Evolutionary conservation across 2,888 invertebrate species (phyloP), one percentile per base, ranked within the genome.

Genomic region (Coenonympha arcania): DNA sequence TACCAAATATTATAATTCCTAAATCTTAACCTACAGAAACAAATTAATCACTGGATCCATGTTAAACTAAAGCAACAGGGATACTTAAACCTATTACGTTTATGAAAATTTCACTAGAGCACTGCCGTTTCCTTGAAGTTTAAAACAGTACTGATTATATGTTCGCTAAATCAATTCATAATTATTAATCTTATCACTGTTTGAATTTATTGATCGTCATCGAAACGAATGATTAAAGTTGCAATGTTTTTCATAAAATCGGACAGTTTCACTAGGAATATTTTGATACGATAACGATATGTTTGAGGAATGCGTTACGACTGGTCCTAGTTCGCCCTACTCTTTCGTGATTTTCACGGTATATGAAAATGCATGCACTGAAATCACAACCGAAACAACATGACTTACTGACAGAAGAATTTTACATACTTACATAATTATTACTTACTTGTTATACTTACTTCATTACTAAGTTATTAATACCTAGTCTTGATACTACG

Each of bases 111-210:
- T 18, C 48, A 50, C 52, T 36, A 50, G 30, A 15, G 31, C 57
- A 54, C 57, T 52, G 26, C 22, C 20, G 64, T 62, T 55, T 60
- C 63, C 28, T 31, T 41, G 16, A 31, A 44, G 40, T 22, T 44
- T 39, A 50, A 62, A 62, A 70, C 62, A 63, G 57, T 59, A 80
- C 80, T 80, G 69, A 55, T 66, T 64, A 56, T 60, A 64, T 63
- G 59, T 64, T 66, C 58, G 60, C 64, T 65, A 61, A 66, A 65
- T 65, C 66, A 68, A 63, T 64, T 60, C 63, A 63, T 64, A 64
- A 61, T 66, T 64, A 68, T 69, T 60, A 64, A 63, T 64, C 63
- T 79, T 79, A 82, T 82, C 81, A 60, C 54, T 37, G 49, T 54
- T 63, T 65, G 64, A 67, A 68, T 65, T 66, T 65, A 66, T 65